phyloP scores from a whole-genome alignment of 2,888 invertebrate species.

The Patella caerulea region DNA sequence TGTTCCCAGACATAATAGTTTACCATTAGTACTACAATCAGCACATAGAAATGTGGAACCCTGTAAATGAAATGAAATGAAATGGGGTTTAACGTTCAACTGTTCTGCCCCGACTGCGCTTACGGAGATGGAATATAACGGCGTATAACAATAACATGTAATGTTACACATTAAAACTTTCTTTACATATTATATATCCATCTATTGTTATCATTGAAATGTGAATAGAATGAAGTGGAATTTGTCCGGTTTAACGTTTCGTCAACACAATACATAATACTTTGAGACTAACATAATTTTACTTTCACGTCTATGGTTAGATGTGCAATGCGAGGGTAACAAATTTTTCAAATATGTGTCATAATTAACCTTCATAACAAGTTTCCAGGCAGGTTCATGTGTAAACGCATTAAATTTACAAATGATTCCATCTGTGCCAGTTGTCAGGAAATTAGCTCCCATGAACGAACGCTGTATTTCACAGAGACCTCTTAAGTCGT shows the following conservation, averaged over 20 bases:
- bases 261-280: no score
- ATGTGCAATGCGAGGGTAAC: not conserved
- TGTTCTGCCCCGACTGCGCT: no score
- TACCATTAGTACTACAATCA: constrained; percentile 45
- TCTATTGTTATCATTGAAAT: not conserved
- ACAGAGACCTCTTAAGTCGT: constrained; percentile 55
- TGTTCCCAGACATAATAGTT: constrained; percentile 53
- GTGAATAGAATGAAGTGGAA: not conserved
- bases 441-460: constrained; percentile 55
- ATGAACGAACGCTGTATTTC: constrained; percentile 37
- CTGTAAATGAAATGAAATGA: constrained; percentile 35
- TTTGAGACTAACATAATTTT: no score
- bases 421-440: constrained; percentile 63
- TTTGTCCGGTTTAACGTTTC: no score
- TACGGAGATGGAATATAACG: no score
- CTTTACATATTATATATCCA: not conserved
- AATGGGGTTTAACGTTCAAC: no score
- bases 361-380: constrained; percentile 56
- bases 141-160: no score
- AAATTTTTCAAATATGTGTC: not conserved
- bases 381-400: constrained; percentile 56
- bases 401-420: constrained; percentile 57
- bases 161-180: not conserved
- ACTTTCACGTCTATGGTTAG: no score
- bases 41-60: constrained; percentile 53